Evolutionary conservation across 35 echinoderm and acorn worm genomes (phyloP).

Genomic region (Chiridota heheva): DNA sequence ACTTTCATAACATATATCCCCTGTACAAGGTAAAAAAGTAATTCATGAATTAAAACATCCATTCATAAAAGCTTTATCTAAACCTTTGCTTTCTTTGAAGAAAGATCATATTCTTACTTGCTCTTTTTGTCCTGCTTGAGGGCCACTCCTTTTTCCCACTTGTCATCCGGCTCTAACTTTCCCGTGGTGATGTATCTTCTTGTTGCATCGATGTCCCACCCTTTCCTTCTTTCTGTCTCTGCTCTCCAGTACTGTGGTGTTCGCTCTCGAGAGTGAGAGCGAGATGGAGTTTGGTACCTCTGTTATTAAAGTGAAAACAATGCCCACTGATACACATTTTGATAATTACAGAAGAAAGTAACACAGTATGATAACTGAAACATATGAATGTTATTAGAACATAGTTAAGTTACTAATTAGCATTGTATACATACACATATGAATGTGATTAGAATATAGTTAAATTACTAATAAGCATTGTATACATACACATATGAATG

Average conservation of each 20-base stretch:
- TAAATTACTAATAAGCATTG: too few species aligned
- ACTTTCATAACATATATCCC: too few species aligned
- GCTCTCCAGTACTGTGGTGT: slow-evolving; percentile 90
- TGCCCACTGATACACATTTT: background rate
- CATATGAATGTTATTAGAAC: too few species aligned
- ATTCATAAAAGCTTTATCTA: too few species aligned
- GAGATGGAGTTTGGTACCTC: slow-evolving; percentile 75
- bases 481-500: too few species aligned
- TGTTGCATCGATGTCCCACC: slow-evolving; percentile 36
- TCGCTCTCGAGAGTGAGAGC: slow-evolving; percentile 61
- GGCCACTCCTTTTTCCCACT: slow-evolving; percentile 73
- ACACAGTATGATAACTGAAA: too few species aligned
- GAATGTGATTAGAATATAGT: too few species aligned
- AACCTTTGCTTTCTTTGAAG: background rate
- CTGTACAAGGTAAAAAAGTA: too few species aligned
- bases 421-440: too few species aligned
- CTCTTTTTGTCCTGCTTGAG: slow-evolving; percentile 42
- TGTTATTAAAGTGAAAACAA: slow-evolving; percentile 12
- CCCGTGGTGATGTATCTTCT: slow-evolving; percentile 38
- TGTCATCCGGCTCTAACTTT: slow-evolving; percentile 31
- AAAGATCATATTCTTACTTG: background rate
- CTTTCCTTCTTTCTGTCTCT: slow-evolving; percentile 60
- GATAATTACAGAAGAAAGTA: background rate
- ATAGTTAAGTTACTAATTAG: too few species aligned
- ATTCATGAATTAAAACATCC: too few species aligned